These are phyloP conservation scores for Sycobia sp. DNA, from an alignment of 1,140 invertebrate genomes.

Conservation along the genomic window DNA sequence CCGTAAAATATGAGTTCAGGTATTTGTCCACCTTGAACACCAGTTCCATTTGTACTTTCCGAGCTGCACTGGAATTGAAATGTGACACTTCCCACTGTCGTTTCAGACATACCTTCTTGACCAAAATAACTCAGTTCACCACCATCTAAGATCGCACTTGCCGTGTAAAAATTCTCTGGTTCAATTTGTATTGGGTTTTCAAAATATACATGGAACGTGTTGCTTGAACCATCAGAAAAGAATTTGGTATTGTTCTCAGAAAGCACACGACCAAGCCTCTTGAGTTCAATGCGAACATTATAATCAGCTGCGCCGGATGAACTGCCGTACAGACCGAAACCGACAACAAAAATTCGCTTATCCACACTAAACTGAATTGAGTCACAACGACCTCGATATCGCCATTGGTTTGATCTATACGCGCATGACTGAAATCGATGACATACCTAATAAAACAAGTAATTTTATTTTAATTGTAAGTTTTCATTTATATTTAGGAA, in stretches of 20 bases:
- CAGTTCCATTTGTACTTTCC: constrained; percentile 92
- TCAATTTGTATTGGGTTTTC: constrained; percentile 91
- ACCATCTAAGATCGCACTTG: constrained; percentile 86
- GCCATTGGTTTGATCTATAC: constrained; percentile 94
- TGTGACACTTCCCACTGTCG: constrained; percentile 84
- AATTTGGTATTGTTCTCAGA: constrained; percentile 91
- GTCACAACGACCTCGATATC: constrained; percentile 88
- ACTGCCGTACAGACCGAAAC: constrained; percentile 90
- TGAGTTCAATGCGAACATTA: constrained; percentile 88
- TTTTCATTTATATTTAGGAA: neutral
- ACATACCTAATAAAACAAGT: constrained; percentile 70
- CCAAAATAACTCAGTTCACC: constrained; percentile 92
- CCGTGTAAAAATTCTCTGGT: constrained; percentile 88
- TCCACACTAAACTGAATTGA: constrained; percentile 93
- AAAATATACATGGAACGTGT: constrained; percentile 92
- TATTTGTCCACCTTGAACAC: constrained; percentile 92
- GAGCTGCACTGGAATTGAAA: constrained; percentile 94
- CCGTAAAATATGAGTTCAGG: constrained; percentile 93
- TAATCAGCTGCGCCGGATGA: constrained; percentile 91
- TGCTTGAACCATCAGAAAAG: constrained; percentile 91
- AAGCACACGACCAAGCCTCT: constrained; percentile 80
- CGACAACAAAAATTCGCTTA: constrained; percentile 88
- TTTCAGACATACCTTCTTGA: constrained; percentile 92
- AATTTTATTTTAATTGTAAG: neutral
- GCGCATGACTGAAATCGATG: constrained; percentile 95